phyloP scores from a whole-genome alignment of 2,888 invertebrate genomes.

The Morinoia aosen region DNA sequence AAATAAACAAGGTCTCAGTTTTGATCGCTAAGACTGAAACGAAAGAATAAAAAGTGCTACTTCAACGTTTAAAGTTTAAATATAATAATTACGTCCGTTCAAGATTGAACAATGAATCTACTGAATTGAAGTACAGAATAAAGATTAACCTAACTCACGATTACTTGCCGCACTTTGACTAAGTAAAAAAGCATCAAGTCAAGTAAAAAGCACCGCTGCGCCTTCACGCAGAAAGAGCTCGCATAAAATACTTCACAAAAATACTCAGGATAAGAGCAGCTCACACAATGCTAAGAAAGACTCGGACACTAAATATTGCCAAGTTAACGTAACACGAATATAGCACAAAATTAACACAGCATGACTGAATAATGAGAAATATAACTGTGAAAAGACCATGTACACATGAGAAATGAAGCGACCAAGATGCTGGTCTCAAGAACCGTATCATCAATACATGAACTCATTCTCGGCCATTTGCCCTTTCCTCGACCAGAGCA shows the following conservation, averaged over 20 bases:
- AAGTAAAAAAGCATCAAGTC: not conserved
- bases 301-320: not conserved
- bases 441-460: not conserved
- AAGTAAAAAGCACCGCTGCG: not conserved
- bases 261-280: too few species aligned
- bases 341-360: not conserved
- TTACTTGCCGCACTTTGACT: not conserved
- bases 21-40: not conserved
- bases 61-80: not conserved
- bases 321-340: not conserved
- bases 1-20: not conserved
- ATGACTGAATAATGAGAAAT: not conserved
- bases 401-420: not conserved
- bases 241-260: too few species aligned
- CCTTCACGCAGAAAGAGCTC: not conserved
- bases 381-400: not conserved
- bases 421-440: not conserved
- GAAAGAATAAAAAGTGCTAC: not conserved
- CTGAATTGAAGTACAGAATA: not conserved
- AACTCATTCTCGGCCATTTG: not conserved
- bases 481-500: not conserved
- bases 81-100: not conserved
- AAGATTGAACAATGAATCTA: not conserved
- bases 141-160: not conserved
- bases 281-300: not conserved